phyloP scores from a whole-genome alignment of 2,888 invertebrate genomes.

The Volucella inflata region DNA sequence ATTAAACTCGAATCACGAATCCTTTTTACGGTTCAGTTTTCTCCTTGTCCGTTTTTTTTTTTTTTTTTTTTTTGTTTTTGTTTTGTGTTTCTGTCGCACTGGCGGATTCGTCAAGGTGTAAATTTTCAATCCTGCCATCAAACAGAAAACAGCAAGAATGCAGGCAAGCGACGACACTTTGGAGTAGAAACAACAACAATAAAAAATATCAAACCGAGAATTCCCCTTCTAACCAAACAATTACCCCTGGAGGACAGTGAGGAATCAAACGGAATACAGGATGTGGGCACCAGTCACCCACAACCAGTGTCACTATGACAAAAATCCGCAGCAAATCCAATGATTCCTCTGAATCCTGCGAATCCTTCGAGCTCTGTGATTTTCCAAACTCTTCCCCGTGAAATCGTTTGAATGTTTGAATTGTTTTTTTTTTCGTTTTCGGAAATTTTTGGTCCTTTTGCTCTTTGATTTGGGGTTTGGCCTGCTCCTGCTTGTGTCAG shows the following conservation, averaged over 20 bases:
- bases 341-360: conserved; percentile 46
- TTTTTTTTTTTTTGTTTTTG: conserved; percentile 42
- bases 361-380: conserved; percentile 34
- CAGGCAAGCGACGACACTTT: conserved; percentile 41
- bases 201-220: conserved; percentile 29
- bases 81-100: conserved; percentile 26
- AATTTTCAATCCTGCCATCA: conserved; percentile 51
- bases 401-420: conserved; percentile 50
- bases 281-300: conserved; percentile 69
- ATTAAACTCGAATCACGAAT: conserved; percentile 68
- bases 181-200: conserved; percentile 25
- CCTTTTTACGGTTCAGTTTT: conserved; percentile 39
- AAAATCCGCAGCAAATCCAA: conserved; percentile 58
- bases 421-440: conserved; percentile 16
- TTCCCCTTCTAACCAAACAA: conserved; percentile 62
- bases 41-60: conserved; percentile 2
- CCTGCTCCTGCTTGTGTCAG: conserved; percentile 34
- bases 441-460: not conserved
- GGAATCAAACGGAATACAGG: conserved; percentile 35
- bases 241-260: conserved; percentile 52
- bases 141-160: conserved; percentile 30
- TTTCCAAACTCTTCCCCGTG: conserved; percentile 16
- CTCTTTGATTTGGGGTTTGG: conserved; percentile 40
- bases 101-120: conserved; percentile 70
- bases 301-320: conserved; percentile 61